Evolutionary conservation across 2,888 invertebrate genomes (phyloP).

Genomic region (Chloroclystis v-ata): DNA sequence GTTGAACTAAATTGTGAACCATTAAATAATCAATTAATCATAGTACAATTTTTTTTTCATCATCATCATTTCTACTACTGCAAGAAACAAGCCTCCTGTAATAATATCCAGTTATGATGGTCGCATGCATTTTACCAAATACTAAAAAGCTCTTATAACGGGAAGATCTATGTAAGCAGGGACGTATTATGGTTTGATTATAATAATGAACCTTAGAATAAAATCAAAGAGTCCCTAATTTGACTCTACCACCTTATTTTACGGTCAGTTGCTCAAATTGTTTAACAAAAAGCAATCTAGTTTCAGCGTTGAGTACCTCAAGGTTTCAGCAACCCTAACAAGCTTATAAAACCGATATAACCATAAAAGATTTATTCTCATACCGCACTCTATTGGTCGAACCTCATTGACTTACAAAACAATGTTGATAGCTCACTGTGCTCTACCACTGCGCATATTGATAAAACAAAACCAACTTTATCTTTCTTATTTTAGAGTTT

Average conservation of each 20-base stretch:
- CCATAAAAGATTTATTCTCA: slow-evolving; percentile 13
- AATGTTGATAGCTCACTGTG: slow-evolving; percentile 45
- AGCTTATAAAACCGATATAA: slow-evolving; percentile 4
- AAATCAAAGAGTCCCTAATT: too few relatives aligned
- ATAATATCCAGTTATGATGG: too few relatives aligned
- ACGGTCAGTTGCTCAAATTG: neutral
- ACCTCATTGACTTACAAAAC: slow-evolving; percentile 63
- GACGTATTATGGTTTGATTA: too few relatives aligned
- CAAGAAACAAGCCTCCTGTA: too few relatives aligned
- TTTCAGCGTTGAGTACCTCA: neutral
- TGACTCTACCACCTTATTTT: neutral
- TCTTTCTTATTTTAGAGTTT: neutral
- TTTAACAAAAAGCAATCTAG: neutral
- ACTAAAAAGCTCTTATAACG: too few relatives aligned
- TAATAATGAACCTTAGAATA: too few relatives aligned
- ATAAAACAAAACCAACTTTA: neutral
- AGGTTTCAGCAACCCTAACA: slow-evolving; percentile 1
- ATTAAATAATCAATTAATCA: too few relatives aligned
- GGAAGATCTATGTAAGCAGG: too few relatives aligned
- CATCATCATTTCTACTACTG: too few relatives aligned
- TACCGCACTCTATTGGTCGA: slow-evolving; percentile 26
- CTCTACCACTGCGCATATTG: neutral
- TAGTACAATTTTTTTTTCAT: too few relatives aligned
- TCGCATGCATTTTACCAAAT: too few relatives aligned
- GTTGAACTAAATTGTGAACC: too few relatives aligned